Percentiles rank a stretch among this genome's conserved stretches.
Conservation (phyloP, 2,888 invertebrate genomes). For the Volucella inflata region DNA sequence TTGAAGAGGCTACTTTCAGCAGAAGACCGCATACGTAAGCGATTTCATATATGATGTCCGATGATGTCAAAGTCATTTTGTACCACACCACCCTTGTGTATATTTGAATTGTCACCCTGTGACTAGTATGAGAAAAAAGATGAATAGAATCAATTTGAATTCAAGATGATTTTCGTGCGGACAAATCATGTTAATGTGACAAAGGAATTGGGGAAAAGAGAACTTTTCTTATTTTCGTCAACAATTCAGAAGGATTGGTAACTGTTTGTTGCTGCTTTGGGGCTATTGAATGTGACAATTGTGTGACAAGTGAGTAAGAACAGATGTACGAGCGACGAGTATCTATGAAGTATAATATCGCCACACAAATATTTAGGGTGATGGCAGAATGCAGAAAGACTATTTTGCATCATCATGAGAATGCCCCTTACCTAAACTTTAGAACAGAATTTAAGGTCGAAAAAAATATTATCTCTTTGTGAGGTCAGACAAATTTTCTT, state of each 20-base stretch:
- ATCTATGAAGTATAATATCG: too few relatives aligned
- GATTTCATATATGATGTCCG: slow-evolving; percentile 17
- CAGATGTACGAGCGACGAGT: neutral
- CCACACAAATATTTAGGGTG: too few relatives aligned
- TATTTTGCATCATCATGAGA: too few relatives aligned
- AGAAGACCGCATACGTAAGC: slow-evolving; percentile 8
- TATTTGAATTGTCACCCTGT: slow-evolving; percentile 6
- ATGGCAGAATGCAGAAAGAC: too few relatives aligned
- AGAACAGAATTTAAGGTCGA: too few relatives aligned
- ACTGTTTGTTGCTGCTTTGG: neutral
- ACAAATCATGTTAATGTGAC: neutral
- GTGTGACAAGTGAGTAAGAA: slow-evolving; percentile 1
- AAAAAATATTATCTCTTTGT: too few relatives aligned
- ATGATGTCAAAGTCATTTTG: slow-evolving; percentile 12
- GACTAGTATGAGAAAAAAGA: slow-evolving; percentile 5
- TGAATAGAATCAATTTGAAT: slow-evolving; percentile 53
- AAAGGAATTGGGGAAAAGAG: neutral
- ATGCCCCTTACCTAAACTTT: too few relatives aligned
- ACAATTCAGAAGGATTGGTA: neutral
- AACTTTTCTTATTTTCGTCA: neutral
- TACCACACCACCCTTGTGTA: neutral
- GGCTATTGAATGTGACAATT: slow-evolving; percentile 1
- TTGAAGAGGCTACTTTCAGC: slow-evolving; percentile 39
- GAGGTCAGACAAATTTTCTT: too few relatives aligned
- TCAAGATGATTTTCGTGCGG: slow-evolving; percentile 3